Evolutionary conservation across 2,797 vertebrate genomes (phyloP).

Genomic region (Sebastes oblongus): DNA sequence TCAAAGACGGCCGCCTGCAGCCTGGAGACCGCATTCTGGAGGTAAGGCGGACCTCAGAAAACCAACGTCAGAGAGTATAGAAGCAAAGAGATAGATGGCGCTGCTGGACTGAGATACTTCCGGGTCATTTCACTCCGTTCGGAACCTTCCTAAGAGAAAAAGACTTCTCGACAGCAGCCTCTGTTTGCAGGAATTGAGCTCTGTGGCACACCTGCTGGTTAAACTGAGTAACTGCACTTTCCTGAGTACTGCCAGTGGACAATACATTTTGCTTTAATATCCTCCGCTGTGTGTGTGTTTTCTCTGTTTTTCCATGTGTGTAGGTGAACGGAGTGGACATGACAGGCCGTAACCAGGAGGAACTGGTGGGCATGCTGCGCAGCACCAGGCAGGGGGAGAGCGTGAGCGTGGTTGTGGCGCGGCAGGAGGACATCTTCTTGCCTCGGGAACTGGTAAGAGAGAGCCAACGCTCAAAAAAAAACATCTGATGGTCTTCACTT

Average conservation of each 20-base stretch:
- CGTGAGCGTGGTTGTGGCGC: slow-evolving; percentile 85
- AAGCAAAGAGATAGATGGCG: no score
- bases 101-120: no score
- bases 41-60: slow-evolving; percentile 71
- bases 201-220: slow-evolving; percentile 12
- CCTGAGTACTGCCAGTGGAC: neutral
- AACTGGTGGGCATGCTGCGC: slow-evolving; percentile 93
- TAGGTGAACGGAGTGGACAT: slow-evolving; percentile 94
- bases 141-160: no score
- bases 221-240: neutral
- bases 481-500: neutral
- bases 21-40: slow-evolving; percentile 94
- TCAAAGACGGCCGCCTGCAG: slow-evolving; percentile 93
- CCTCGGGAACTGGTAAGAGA: slow-evolving; percentile 91
- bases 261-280: slow-evolving; percentile 21
- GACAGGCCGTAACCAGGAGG: slow-evolving; percentile 89
- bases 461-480: neutral
- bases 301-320: neutral
- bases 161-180: no score
- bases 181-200: neutral
- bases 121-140: no score
- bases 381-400: slow-evolving; percentile 93
- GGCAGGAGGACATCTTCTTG: slow-evolving; percentile 90
- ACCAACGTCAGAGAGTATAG: no score
- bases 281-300: neutral